A percentile compares a stretch with the other conserved stretches of the same genome.
phyloP scores from a whole-genome alignment of 2,113 vertebrate species.

The Tenebrosternarchus preto region DNA sequence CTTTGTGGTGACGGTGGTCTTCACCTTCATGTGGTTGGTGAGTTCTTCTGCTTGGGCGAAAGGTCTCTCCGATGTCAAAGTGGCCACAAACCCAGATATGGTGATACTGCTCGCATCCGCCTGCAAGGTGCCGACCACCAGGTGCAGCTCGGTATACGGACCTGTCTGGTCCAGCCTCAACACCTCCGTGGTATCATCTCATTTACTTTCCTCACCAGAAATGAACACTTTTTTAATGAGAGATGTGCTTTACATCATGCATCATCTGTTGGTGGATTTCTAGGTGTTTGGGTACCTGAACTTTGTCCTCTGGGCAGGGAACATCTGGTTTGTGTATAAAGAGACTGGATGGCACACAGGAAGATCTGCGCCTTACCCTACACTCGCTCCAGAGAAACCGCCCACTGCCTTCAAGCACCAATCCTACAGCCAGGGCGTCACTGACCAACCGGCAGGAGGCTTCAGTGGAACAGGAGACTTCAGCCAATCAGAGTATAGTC shows the following conservation, averaged over 20 bases:
- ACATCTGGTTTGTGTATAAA: slow-evolving; percentile 99
- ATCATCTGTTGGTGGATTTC: not conserved
- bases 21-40: slow-evolving; percentile 98
- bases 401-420: slow-evolving; percentile 81
- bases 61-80: slow-evolving; percentile 93
- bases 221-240: not conserved
- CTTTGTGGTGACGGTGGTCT: slow-evolving; percentile 94
- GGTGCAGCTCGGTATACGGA: slow-evolving; percentile 83
- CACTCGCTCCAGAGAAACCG: slow-evolving; percentile 84
- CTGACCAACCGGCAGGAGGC: slow-evolving; percentile 78
- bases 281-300: slow-evolving; percentile 97
- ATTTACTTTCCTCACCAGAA: not conserved
- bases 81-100: slow-evolving; percentile 90
- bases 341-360: slow-evolving; percentile 96
- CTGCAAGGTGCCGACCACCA: slow-evolving; percentile 89
- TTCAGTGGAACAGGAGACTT: slow-evolving; percentile 78
- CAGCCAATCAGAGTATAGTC: slow-evolving; percentile 80
- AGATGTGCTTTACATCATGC: not conserved
- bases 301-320: slow-evolving; percentile 98
- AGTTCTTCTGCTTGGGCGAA: slow-evolving; percentile 97
- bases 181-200: slow-evolving; percentile 88
- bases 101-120: slow-evolving; percentile 89
- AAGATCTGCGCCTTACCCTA: slow-evolving; percentile 75
- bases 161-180: slow-evolving; percentile 95
- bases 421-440: slow-evolving; percentile 81